Evolutionary conservation across 1,140 invertebrate genomes (phyloP).

Genomic region (Macrostomum lignano): DNA sequence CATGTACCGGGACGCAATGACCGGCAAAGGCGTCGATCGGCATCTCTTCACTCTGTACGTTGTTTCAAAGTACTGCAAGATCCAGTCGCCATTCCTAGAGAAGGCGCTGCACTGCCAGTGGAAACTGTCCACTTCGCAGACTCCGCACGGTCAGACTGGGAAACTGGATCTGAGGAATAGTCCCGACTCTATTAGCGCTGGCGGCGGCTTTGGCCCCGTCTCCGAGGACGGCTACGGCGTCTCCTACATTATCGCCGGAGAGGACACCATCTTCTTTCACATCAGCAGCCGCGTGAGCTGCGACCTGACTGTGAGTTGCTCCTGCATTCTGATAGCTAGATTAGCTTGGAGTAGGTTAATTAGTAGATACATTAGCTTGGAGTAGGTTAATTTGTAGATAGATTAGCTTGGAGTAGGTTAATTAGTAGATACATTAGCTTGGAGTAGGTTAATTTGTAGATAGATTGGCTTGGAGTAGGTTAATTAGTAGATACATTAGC

Average conservation of each 20-base stretch:
- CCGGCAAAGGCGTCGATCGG: slow-evolving; percentile 70
- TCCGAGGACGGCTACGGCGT: slow-evolving; percentile 32
- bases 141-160: slow-evolving; percentile 71
- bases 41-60: slow-evolving; percentile 92
- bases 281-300: slow-evolving; percentile 28
- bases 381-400: too few relatives aligned
- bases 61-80: slow-evolving; percentile 78
- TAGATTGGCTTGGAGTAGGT: too few relatives aligned
- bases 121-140: slow-evolving; percentile 27
- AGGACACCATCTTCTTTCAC: slow-evolving; percentile 31
- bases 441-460: too few relatives aligned
- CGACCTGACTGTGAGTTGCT: slow-evolving; percentile 15
- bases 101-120: background rate
- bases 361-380: too few relatives aligned
- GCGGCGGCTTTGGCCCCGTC: slow-evolving; percentile 32
- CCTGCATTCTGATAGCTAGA: too few relatives aligned
- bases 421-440: too few relatives aligned
- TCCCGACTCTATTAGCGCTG: too few relatives aligned
- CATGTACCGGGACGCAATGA: slow-evolving; percentile 76
- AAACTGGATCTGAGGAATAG: slow-evolving; percentile 41
- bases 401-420: too few relatives aligned
- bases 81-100: slow-evolving; percentile 71
- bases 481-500: too few relatives aligned
- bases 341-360: too few relatives aligned
- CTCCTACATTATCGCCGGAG: slow-evolving; percentile 31